phyloP scores from a whole-genome alignment of 2,113 vertebrate species.

The Steatornis caripensis region DNA sequence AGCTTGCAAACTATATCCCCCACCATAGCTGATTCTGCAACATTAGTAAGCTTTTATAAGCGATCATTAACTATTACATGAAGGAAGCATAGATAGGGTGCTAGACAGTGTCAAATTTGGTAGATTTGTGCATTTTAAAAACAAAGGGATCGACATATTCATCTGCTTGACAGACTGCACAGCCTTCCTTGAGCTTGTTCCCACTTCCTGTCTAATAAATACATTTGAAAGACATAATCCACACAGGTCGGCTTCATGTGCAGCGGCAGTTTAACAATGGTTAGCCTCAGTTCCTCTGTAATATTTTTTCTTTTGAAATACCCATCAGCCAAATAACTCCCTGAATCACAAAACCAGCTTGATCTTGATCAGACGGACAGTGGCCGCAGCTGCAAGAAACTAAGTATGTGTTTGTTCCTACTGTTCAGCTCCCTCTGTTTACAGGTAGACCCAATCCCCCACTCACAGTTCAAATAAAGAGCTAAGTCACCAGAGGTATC shows the following conservation, averaged over 20 bases:
- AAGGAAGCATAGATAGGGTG: not conserved
- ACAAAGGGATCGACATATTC: not conserved
- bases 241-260: not conserved
- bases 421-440: not conserved
- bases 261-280: not conserved
- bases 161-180: not conserved
- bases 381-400: conserved; percentile 10
- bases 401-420: not conserved
- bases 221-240: not conserved
- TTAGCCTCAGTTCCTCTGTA: conserved; percentile 8
- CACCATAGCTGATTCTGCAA: not conserved
- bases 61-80: not conserved
- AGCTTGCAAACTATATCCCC: not conserved
- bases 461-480: conserved; percentile 35
- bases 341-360: conserved; percentile 7
- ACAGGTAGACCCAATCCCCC: conserved; percentile 11
- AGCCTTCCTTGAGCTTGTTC: not conserved
- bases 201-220: not conserved
- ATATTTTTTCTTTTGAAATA: not conserved
- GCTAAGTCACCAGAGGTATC: conserved; percentile 6
- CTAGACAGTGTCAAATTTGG: not conserved
- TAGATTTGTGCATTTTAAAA: not conserved
- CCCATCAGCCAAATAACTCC: not conserved
- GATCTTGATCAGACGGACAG: conserved; percentile 5
- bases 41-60: not conserved